Base-by-base conservation (phyloP, 2,797 vertebrate species). In the Eremophila alpestris region DNA sequence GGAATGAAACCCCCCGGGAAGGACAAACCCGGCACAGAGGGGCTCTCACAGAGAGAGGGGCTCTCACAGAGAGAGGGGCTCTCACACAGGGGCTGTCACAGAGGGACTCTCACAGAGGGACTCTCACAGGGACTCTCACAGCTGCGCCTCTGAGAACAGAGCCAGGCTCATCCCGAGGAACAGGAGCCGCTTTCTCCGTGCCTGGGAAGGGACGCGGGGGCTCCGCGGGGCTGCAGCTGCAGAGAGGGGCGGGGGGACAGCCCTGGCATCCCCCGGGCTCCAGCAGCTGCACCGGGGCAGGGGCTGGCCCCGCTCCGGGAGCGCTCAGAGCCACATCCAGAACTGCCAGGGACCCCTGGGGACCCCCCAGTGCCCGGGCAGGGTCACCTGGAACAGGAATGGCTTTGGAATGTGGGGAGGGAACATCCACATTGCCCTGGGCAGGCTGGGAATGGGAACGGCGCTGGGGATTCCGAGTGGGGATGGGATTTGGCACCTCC, bases 221-320 rank as follows among this genome's bases (percentile, higher is more conserved):
- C 60, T 68, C 95, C 93, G 36, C 87, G 74, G 67, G 26, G 30
- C 32, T 56, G 56, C 71, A 95, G 95, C 97, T 96, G 96, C n/a
- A 36, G 46, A 2, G 5, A 38, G 43, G n/a, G 36, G 36, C 8
- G 36, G 10, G 0, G 63, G 80, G 34, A 22, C 11, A 16, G 60
- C 16, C 70, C 87, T 24, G 67, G 24, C 77, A 76, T n/a, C 74
- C 49, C 65, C 64, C 26, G 3, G 32, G 43, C 78, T 62, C 22
- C 83, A 32, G 49, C 89, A 79, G 87, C 91, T 78, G 87, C 34
- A 12, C 36, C 36, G 36, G 36, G 59, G 64, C 7, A 48, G 32
- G 41, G 78, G 7, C 68, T 60, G 89, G n/a, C 67, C 7, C 15
- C 17, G 41, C 41, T 17, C 45, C 1, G 5, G 14, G 41, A 6